A percentile compares a stretch with the other conserved stretches of the same genome.
phyloP scores from a whole-genome alignment of 2,797 vertebrate species.

The Limosa lapponica region DNA sequence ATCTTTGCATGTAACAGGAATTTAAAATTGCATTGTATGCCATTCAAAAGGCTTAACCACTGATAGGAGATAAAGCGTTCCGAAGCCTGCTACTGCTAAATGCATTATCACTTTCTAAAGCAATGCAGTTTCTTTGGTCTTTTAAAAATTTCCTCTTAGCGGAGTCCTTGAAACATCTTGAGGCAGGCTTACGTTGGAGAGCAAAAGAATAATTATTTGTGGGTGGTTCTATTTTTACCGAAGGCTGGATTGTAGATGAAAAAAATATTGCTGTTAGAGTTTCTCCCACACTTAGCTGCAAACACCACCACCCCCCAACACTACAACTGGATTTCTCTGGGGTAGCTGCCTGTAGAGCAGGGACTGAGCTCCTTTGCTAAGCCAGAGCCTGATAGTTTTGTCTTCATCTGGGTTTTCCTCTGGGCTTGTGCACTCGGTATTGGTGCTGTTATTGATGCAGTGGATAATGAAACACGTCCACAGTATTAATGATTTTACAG shows the following conservation, averaged over 20 bases:
- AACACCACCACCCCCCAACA: neutral
- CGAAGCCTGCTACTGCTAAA: slow-evolving; percentile 5
- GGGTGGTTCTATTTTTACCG: slow-evolving; percentile 43
- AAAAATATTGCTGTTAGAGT: neutral
- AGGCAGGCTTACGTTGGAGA: slow-evolving; percentile 38
- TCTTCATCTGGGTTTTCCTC: neutral
- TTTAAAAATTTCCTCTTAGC: slow-evolving; percentile 42
- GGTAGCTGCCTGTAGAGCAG: neutral
- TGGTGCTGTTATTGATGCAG: neutral
- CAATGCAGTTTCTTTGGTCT: slow-evolving; percentile 49
- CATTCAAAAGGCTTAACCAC: slow-evolving; percentile 50
- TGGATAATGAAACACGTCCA: neutral
- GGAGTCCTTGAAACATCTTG: slow-evolving; percentile 54
- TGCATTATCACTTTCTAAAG: slow-evolving; percentile 49
- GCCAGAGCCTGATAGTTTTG: neutral
- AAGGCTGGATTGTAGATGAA: slow-evolving; percentile 17
- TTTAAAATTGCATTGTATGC: slow-evolving; percentile 48
- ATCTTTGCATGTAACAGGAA: slow-evolving; percentile 61
- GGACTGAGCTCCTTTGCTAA: neutral
- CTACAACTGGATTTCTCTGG: neutral
- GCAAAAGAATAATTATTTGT: slow-evolving; percentile 53
- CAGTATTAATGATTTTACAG: neutral
- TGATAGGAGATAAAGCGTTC: slow-evolving; percentile 42
- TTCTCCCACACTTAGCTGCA: neutral
- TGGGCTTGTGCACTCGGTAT: neutral